Evolutionary conservation across 2,888 invertebrate genomes (phyloP), one percentile per base, ranked within the genome.

Genomic region (Rotaria magnacalcarata): DNA sequence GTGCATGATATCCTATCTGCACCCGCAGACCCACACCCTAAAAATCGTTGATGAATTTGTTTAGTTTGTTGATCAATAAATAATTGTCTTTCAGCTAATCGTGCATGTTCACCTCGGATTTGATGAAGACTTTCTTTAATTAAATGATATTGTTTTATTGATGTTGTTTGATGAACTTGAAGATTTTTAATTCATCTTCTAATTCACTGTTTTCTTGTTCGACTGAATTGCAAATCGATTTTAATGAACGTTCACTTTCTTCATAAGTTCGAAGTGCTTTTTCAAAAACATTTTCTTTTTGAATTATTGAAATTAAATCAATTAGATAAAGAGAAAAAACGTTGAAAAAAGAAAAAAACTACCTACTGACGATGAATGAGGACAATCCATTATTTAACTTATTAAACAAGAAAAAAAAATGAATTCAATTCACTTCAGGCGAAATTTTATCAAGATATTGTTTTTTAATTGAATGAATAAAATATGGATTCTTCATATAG

Each of bases 231-330:
- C 67, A 67, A 6, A 67, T 67, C 6, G 67, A 67, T 67, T 67
- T 67, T 19, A 67, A 34, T 67, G 67, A 67, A 34, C 67, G 67
- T 67, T 67, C 67, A 67, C 67, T 67, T 67, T 67, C 67, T 67
- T 67, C 67, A 67, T 67, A 67, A 6, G 67, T 67, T 67, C 67
- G 67, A 34, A 67, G 67, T 5, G 67, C 67, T 67, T 67, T 14
- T 67, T 67, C 67, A 16, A 67, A 34, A 34, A 67, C 19, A 67
- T 67, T 67, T 34, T 67, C 67, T 67, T 34, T 34, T 67, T n/a
- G n/a, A n/a, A n/a, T n/a, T n/a, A n/a, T 67, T 34, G 11, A 34
- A n/a, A n/a, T 58, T 34, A 16, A 67, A 34, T 27, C 27, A 67
- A 34, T 54, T 5, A 54, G 54, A 54, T 24, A 4, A 6, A 1